Conservation (phyloP, 2,888 invertebrate species). For the Drosophila tripunctata region DNA sequence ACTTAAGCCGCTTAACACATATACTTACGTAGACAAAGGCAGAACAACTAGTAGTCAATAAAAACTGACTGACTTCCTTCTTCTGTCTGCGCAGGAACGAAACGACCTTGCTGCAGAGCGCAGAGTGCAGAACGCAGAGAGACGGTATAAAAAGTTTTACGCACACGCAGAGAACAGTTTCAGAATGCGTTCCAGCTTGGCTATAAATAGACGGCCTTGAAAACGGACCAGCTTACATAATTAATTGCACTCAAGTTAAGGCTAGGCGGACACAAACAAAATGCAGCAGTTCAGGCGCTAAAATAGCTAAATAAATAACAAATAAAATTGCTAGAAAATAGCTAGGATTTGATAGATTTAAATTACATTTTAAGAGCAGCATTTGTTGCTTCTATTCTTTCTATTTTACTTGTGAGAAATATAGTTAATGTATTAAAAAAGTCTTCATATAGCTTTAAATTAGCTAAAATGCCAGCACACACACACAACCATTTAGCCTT, state of each 20-base stretch:
- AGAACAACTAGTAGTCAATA: slow-evolving; percentile 9
- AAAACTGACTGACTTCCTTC: slow-evolving; percentile 59
- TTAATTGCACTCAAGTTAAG: slow-evolving; percentile 67
- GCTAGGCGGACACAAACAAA: slow-evolving; percentile 30
- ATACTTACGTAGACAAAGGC: slow-evolving; percentile 46
- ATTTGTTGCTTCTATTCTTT: too few relatives aligned
- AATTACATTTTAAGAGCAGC: too few relatives aligned
- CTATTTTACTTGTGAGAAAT: too few relatives aligned
- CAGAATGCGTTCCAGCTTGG: slow-evolving; percentile 42
- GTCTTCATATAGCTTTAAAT: not conserved
- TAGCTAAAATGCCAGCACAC: not conserved
- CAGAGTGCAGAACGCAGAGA: slow-evolving; percentile 7
- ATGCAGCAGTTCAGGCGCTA: not conserved
- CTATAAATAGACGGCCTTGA: slow-evolving; percentile 72
- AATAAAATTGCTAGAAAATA: not conserved
- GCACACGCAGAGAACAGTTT: slow-evolving; percentile 72
- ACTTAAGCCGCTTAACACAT: slow-evolving; percentile 62
- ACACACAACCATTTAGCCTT: slow-evolving; percentile 1
- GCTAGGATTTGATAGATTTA: too few relatives aligned
- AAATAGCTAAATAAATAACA: not conserved
- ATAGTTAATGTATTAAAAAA: too few relatives aligned
- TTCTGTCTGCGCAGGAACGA: slow-evolving; percentile 68
- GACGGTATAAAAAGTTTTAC: slow-evolving; percentile 30
- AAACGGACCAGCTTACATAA: slow-evolving; percentile 65
- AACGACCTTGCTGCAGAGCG: slow-evolving; percentile 47